Evolutionary conservation across 2,797 vertebrate genomes (phyloP).

Genomic region (Ciconia nigra): DNA sequence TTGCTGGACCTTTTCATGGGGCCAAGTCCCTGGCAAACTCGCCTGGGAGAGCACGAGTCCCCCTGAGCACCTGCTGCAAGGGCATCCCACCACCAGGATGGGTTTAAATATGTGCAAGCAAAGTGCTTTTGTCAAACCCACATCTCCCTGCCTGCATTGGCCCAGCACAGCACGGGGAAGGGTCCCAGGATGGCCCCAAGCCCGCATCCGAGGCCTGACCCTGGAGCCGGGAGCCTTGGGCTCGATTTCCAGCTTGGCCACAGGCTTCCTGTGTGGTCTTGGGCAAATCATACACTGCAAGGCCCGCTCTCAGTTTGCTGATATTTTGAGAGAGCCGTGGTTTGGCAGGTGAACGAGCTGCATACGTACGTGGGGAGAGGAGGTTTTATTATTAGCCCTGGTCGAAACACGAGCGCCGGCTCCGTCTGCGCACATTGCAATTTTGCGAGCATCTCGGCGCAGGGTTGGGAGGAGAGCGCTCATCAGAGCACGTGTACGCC

Average conservation of each 20-base stretch:
- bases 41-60: neutral
- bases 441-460: neutral
- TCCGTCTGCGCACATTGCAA: neutral
- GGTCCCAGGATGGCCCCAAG: neutral
- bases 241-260: conserved; percentile 17
- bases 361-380: neutral
- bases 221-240: neutral
- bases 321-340: conserved; percentile 58
- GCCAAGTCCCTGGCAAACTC: fast-evolving
- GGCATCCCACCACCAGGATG: neutral
- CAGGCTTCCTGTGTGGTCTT: conserved; percentile 64
- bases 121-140: neutral
- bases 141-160: neutral
- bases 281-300: conserved; percentile 39
- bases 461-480: neutral
- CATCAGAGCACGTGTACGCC: fast-evolving
- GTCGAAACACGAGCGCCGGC: neutral
- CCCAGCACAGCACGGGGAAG: fast-evolving
- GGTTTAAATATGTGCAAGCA: neutral
- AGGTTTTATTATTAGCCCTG: conserved; percentile 46
- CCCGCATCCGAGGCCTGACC: fast-evolving
- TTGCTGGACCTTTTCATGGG: neutral
- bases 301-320: neutral
- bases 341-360: conserved; percentile 54
- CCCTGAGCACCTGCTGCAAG: conserved; percentile 2